phyloP scores from a whole-genome alignment of 2,888 invertebrate species.

The Acheta domesticus region DNA sequence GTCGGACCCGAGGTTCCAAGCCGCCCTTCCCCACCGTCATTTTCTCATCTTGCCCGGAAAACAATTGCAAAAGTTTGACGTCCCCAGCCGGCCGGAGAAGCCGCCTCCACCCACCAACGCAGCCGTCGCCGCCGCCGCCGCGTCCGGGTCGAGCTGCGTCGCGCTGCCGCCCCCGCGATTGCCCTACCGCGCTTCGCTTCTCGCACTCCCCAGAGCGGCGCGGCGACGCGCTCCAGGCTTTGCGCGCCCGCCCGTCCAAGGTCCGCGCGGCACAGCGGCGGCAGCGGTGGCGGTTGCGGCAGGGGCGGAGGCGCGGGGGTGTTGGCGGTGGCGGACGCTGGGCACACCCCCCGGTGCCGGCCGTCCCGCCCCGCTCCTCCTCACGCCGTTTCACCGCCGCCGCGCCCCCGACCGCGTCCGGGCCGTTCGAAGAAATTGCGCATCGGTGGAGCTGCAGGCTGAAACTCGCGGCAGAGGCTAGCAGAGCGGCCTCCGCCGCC shows the following conservation, averaged over 20 bases:
- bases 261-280: too few species aligned
- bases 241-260: neutral
- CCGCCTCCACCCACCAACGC: neutral
- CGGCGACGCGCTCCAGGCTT: neutral
- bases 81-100: neutral
- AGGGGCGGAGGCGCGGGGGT: too few species aligned
- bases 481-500: neutral
- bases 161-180: neutral
- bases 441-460: too few species aligned
- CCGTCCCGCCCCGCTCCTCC: too few species aligned
- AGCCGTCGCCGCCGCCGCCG: neutral
- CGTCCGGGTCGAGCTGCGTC: neutral
- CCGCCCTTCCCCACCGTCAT: slow-evolving; percentile 18
- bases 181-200: slow-evolving; percentile 18
- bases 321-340: too few species aligned
- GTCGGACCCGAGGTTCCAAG: slow-evolving; percentile 1
- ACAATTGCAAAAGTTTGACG: slow-evolving; percentile 18
- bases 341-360: too few species aligned
- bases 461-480: too few species aligned
- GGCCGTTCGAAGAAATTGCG: too few species aligned
- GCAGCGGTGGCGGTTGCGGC: too few species aligned
- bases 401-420: too few species aligned
- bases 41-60: slow-evolving; percentile 18
- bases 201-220: neutral
- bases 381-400: too few species aligned